A percentile compares a stretch with the other conserved stretches of the same genome.
Evolutionary conservation across 2,797 vertebrate genomes (phyloP).

Genomic region (Enteromius viviparus): DNA sequence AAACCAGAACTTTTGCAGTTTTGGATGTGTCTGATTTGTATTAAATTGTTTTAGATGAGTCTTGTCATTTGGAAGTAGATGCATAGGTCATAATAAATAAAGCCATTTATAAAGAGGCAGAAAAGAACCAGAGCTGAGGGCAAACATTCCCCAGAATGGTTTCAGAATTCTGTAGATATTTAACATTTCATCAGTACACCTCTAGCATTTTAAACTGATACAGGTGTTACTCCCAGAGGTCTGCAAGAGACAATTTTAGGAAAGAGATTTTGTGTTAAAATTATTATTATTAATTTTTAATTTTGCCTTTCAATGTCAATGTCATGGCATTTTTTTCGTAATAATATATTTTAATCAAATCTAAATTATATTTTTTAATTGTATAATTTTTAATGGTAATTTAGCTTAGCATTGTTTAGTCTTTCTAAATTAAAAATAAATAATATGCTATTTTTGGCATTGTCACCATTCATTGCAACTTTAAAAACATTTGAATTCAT

Average conservation of each 20-base stretch:
- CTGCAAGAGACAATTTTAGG: background rate
- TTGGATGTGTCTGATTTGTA: background rate
- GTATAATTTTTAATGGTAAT: background rate
- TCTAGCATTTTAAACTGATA: background rate
- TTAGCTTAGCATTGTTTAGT: background rate
- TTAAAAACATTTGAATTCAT: background rate
- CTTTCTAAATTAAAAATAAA: background rate
- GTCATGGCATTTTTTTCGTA: background rate
- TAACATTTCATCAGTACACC: background rate
- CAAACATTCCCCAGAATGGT: background rate
- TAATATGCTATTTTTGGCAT: background rate
- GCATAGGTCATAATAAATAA: background rate
- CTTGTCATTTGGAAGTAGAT: background rate
- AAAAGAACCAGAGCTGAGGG: background rate
- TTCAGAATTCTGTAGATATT: background rate
- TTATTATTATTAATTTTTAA: background rate
- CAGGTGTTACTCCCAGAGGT: background rate
- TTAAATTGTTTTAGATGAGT: background rate
- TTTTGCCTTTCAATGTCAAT: background rate
- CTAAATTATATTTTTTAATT: background rate
- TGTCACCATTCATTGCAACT: background rate
- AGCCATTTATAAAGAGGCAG: background rate
- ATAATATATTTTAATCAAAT: background rate
- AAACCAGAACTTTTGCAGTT: background rate
- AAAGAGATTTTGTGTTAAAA: background rate